Evolutionary conservation across 2,888 invertebrate genomes (phyloP).

Genomic region (Xiphydria camelus): DNA sequence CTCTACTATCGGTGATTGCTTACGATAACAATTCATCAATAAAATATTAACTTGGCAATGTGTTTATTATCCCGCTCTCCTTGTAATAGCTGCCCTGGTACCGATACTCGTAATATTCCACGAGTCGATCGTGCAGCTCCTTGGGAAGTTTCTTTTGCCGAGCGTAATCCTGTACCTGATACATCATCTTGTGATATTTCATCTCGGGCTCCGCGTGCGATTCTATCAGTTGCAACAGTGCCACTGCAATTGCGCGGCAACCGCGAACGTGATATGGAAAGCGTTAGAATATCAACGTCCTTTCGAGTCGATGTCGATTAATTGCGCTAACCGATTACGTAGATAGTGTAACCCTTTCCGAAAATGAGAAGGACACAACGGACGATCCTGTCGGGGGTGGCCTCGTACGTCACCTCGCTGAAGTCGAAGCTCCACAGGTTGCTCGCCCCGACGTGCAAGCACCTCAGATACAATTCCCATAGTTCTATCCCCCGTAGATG

Average conservation of each 20-base stretch:
- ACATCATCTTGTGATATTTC: constrained; percentile 62
- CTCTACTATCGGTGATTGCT: too few species aligned
- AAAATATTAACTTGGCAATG: constrained; percentile 62
- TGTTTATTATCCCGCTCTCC: constrained; percentile 61
- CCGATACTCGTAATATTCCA: constrained; percentile 63
- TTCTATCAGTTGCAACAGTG: constrained; percentile 56
- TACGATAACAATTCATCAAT: too few species aligned
- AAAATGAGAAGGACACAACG: constrained; percentile 36
- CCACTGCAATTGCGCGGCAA: too few species aligned
- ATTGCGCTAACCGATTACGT: constrained; percentile 46
- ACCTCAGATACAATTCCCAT: constrained; percentile 35
- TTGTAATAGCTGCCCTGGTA: constrained; percentile 65
- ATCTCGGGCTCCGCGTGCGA: constrained; percentile 55
- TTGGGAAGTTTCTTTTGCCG: constrained; percentile 62
- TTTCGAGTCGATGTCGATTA: too few species aligned
- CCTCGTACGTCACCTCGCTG: constrained; percentile 28
- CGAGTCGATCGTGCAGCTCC: constrained; percentile 61
- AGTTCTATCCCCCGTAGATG: constrained; percentile 23
- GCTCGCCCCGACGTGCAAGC: constrained; percentile 42
- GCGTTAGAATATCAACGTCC: too few species aligned
- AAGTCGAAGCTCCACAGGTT: constrained; percentile 44
- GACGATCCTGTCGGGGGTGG: constrained; percentile 32
- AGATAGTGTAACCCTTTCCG: constrained; percentile 40
- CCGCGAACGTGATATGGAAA: too few species aligned
- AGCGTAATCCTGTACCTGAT: constrained; percentile 64